These are phyloP conservation scores for Dolichallabes microphthalmus DNA, from an alignment of 2,113 vertebrate genomes.

Conservation along the genomic window DNA sequence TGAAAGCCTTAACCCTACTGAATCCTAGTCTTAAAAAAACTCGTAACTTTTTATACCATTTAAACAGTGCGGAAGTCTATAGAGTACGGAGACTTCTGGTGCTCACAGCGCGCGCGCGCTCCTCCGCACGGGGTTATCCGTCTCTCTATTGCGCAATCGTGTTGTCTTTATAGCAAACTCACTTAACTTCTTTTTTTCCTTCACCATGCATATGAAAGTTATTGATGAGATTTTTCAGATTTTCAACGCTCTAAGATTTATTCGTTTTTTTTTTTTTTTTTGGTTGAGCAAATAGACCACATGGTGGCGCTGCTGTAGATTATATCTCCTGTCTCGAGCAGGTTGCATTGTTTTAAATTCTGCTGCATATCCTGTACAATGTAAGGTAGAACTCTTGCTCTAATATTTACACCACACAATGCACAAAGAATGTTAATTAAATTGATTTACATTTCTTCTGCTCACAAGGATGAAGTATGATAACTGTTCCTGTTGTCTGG, in stretches of 20 bases:
- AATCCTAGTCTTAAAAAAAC: neutral
- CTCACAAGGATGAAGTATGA: neutral
- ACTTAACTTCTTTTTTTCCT: neutral
- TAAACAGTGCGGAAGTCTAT: neutral
- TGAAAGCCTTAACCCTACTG: neutral
- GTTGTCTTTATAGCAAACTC: neutral
- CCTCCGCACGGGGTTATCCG: too few species aligned
- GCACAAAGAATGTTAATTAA: neutral
- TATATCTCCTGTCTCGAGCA: slow-evolving; percentile 1
- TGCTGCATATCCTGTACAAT: neutral
- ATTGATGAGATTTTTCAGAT: neutral
- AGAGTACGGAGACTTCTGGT: neutral
- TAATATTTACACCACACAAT: neutral
- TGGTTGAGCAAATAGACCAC: slow-evolving; percentile 50
- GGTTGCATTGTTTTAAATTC: neutral
- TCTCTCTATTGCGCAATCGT: neutral
- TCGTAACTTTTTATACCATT: neutral
- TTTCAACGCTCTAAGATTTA: neutral
- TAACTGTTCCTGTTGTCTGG: neutral
- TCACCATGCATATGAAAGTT: neutral
- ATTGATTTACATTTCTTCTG: neutral
- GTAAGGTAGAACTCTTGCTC: neutral
- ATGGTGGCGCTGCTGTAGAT: slow-evolving; percentile 71
- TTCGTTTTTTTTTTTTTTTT: slow-evolving; percentile 31
- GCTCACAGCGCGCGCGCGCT: neutral